Evolutionary conservation across 1,140 invertebrate species (phyloP), one percentile per base, ranked within the genome.

Genomic region (Drosophila nigromelanica): DNA sequence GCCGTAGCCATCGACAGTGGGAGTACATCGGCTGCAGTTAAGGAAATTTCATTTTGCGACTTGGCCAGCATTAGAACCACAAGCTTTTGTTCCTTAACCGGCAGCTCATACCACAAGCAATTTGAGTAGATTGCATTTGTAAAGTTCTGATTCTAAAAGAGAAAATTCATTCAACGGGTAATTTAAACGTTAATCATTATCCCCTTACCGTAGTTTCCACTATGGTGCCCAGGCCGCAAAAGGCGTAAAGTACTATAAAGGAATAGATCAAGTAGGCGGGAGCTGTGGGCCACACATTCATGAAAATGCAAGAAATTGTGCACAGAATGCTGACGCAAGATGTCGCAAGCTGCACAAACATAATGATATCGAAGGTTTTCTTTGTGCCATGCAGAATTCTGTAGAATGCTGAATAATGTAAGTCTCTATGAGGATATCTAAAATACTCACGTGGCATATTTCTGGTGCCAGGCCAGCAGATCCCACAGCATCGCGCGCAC

Each of bases 1-100:
- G 78, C 85, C 0, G 80, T 86, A 4, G 55, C 66, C 85, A 89
- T 89, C 4, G 85, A 89, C 1, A 89, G 33, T 0, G 85, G 85
- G 6, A 80, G 48, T 12, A 89, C 59, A 51, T 78, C 59, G 3
- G 66, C 72, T 0, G 73, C 83, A 12, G 72, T 87, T 3, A 87
- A 14, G 3, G 52, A 48, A 18, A 54, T 14, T 48, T 89, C 83
- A 3, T 69, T 77, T 2, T 89, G 83, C 0, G 83, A 61, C 58
- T 83, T 89, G 50, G 80, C 76, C 58, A 89, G 48, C 83, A 89
- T 89, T 11, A 89, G 14, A 10, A 89, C 69, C 1, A 89, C 18
- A 1, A 89, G 42, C 30, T 70, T 89, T 14, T 75, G 69, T 35
- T 89, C 83, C 33, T 35, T 69, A 0, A 48, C 48, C 0, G 83